These are phyloP conservation scores for Chromoteleia sp. DNA, from an alignment of 2,888 invertebrate genomes.

Conservation along the genomic window DNA sequence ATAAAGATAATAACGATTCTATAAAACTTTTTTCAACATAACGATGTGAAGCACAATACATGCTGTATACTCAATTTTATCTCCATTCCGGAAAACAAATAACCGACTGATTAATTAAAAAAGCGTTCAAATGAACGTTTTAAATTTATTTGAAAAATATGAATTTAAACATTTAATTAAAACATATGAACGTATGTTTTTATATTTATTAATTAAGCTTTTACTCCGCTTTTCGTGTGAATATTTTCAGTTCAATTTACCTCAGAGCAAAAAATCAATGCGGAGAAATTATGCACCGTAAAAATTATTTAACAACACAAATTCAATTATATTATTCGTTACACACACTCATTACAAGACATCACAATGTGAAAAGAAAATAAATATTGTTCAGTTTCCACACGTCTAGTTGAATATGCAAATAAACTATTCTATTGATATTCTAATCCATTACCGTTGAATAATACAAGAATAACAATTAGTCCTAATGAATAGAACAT, in stretches of 20 bases:
- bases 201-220: too few relatives aligned
- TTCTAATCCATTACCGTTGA: constrained; percentile 61
- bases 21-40: too few relatives aligned
- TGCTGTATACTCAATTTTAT: too few relatives aligned
- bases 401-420: constrained; percentile 43
- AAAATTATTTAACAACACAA: constrained; percentile 19
- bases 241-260: background rate
- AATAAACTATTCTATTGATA: constrained; percentile 45
- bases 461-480: constrained; percentile 64
- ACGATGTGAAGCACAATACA: too few relatives aligned
- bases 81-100: too few relatives aligned
- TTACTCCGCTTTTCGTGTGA: background rate
- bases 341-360: constrained; percentile 20
- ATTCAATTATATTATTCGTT: constrained; percentile 45
- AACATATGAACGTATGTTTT: too few relatives aligned
- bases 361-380: constrained; percentile 39
- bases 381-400: constrained; percentile 37
- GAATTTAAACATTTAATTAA: too few relatives aligned
- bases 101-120: too few relatives aligned
- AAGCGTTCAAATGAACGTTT: too few relatives aligned
- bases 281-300: background rate
- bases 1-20: too few relatives aligned
- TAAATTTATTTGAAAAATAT: too few relatives aligned
- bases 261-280: background rate
- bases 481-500: constrained; percentile 63